Conservation (phyloP, 2,797 vertebrate genomes). For the Pangasius larnaudii region DNA sequence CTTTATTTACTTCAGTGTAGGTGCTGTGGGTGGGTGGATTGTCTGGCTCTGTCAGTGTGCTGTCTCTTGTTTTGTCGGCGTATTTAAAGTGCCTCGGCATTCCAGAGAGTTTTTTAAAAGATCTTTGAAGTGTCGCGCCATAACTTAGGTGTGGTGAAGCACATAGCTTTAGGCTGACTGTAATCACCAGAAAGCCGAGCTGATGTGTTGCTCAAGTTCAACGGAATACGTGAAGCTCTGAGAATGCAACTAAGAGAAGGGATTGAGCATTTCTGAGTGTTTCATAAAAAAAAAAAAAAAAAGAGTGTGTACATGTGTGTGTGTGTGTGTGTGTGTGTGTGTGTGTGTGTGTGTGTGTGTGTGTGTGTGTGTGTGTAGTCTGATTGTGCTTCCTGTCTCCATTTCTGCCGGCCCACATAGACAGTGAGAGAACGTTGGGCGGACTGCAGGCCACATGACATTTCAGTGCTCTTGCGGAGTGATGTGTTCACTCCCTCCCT, state of each 20-base stretch:
- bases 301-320: neutral
- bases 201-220: slow-evolving; percentile 23
- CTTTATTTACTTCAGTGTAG: slow-evolving; percentile 56
- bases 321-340: neutral
- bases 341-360: neutral
- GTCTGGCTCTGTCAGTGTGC: slow-evolving; percentile 54
- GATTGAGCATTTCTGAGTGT: neutral
- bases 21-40: slow-evolving; percentile 53
- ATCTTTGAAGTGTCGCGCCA: slow-evolving; percentile 47
- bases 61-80: slow-evolving; percentile 51
- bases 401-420: slow-evolving; percentile 82
- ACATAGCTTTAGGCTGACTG: slow-evolving; percentile 51
- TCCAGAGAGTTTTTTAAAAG: slow-evolving; percentile 46
- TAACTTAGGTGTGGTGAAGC: slow-evolving; percentile 50
- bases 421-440: slow-evolving; percentile 69
- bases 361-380: slow-evolving; percentile 23
- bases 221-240: slow-evolving; percentile 2
- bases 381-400: slow-evolving; percentile 74
- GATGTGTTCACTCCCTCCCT: slow-evolving; percentile 55
- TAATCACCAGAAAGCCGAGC: slow-evolving; percentile 16
- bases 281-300: neutral
- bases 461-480: slow-evolving; percentile 66
- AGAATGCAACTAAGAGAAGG: slow-evolving; percentile 25
- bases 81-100: slow-evolving; percentile 56
- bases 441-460: slow-evolving; percentile 83